Evolutionary conservation across 2,888 invertebrate species (phyloP), one percentile per base, ranked within the genome.

Genomic region (Terebella lapidaria): DNA sequence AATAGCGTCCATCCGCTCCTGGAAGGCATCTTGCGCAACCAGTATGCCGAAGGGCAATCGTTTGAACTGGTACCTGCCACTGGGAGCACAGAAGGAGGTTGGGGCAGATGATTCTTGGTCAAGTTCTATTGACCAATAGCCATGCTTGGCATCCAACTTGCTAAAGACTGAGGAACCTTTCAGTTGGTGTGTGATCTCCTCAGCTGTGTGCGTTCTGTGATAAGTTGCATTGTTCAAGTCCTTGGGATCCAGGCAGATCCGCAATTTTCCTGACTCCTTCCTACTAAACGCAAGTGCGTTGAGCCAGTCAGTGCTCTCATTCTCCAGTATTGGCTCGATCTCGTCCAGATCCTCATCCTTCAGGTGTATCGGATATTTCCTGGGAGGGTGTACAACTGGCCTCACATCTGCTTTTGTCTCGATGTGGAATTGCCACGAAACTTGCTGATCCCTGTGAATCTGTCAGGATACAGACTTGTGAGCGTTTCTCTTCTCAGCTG

Each of bases 141-240:
- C 66, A 35, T 51, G 25, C 56, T 61, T 61, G 5, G 63, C 63
- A 35, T 61, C 63, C 3, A 60, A 27, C n/a, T 58, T 65, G 46
- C 47, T 29, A n/a, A n/a, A n/a, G 42, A 55, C 52, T 25, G 15
- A 51, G 4, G 61, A 54, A 20, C 54, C 57, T 29, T 47, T 54
- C 10, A 64, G 53, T 55, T 61, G 57, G 28, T 54, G 52, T 22
- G 45, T 49, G 10, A 64, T 54, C 42, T 65, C 58, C 30, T 64
- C 64, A 15, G 61, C 10, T 1, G 63, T 64, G 29, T 56, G 61
- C 18, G 53, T 49, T 25, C 28, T 45, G 35, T 58, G 61, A 27
- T 57, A 49, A 18, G 30, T 27, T 45, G 62, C n/a, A 28, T 63
- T 63, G 25, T 62, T 62, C 24, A 62, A 49, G 22, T 62, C 49